Conservation (phyloP, 2,113 vertebrate species). For the Podarcis raffonei region DNA sequence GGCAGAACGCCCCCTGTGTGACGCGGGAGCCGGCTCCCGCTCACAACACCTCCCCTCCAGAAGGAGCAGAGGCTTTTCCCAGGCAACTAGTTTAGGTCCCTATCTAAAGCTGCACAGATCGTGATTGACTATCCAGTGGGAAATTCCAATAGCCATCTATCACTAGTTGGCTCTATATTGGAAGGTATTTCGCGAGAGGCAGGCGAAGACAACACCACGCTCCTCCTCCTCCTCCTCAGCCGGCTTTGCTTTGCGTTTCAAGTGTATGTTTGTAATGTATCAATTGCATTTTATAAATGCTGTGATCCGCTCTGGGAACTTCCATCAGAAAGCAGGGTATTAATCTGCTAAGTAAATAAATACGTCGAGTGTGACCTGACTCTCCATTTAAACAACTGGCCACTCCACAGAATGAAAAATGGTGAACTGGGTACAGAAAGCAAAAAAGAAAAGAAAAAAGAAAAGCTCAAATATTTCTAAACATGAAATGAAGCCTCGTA, state of each 20-base stretch:
- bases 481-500: not conserved
- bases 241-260: not conserved
- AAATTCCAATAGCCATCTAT: not conserved
- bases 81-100: not conserved
- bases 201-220: too few species aligned
- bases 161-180: not conserved
- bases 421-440: not conserved
- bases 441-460: not conserved
- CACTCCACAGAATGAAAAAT: not conserved
- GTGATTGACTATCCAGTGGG: not conserved
- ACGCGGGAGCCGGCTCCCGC: too few species aligned
- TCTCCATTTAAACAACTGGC: not conserved
- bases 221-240: not conserved
- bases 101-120: not conserved
- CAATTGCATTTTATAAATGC: not conserved
- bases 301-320: not conserved
- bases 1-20: too few species aligned
- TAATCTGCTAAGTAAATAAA: not conserved
- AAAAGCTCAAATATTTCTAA: not conserved
- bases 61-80: not conserved
- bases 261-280: not conserved
- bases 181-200: too few species aligned
- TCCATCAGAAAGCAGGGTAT: not conserved
- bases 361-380: not conserved
- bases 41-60: too few species aligned